phyloP scores from a whole-genome alignment of 2,797 vertebrate species.

The Hypotaenidia okinawae region DNA sequence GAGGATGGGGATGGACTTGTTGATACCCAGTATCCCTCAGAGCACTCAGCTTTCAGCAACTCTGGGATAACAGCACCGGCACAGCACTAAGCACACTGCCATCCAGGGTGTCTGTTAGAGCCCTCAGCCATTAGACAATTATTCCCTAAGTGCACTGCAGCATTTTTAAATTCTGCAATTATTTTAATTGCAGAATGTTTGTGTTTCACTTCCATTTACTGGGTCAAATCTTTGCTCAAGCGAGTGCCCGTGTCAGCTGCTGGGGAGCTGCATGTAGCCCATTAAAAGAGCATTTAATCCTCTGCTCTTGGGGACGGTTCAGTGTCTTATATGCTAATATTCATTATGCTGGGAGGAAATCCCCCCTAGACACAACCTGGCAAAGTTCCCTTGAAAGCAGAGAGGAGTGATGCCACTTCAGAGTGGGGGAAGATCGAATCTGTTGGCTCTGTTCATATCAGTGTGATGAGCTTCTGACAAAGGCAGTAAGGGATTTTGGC shows the following conservation, averaged over 20 bases:
- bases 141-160: neutral
- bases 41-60: neutral
- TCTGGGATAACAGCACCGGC: neutral
- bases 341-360: conserved; percentile 29
- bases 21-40: neutral
- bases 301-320: neutral
- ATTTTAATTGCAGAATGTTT: neutral
- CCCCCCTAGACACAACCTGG: conserved; percentile 13
- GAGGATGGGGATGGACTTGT: neutral
- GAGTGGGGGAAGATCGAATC: neutral
- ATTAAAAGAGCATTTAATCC: conserved; percentile 45
- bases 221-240: neutral
- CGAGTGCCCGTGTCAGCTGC: neutral
- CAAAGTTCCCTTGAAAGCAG: conserved; percentile 1
- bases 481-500: neutral
- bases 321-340: conserved; percentile 3
- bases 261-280: neutral
- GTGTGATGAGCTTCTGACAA: neutral
- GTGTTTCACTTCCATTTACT: neutral
- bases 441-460: neutral
- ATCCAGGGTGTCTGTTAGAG: neutral
- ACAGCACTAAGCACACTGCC: rapidly evolving
- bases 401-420: neutral
- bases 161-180: neutral
- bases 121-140: neutral